phyloP scores from a whole-genome alignment of 2,888 invertebrate genomes.

The Hirtodrosophila confusa region DNA sequence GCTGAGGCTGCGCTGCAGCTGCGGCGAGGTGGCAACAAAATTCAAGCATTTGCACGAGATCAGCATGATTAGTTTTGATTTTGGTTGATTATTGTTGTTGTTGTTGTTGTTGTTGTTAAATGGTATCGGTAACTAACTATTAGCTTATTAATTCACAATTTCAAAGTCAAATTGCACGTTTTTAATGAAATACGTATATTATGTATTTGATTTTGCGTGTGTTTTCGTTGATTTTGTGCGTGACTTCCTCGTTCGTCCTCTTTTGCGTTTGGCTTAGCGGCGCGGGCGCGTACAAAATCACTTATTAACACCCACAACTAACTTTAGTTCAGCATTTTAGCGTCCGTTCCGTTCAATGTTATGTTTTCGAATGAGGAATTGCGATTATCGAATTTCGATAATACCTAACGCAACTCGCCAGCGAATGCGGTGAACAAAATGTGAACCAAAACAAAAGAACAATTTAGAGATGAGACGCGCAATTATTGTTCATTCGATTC shows the following conservation, averaged over 20 bases:
- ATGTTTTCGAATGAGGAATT: slow-evolving; percentile 44
- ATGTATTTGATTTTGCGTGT: slow-evolving; percentile 5
- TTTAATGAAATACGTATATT: not conserved
- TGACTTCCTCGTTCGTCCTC: slow-evolving; percentile 57
- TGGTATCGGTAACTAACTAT: slow-evolving; percentile 16
- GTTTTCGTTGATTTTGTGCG: slow-evolving; percentile 37
- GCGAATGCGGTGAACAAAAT: no score
- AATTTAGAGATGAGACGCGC: no score
- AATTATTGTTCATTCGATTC: no score
- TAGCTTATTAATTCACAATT: slow-evolving; percentile 34
- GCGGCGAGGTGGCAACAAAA: slow-evolving; percentile 76
- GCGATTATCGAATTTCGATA: slow-evolving; percentile 31
- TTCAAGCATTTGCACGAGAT: slow-evolving; percentile 91
- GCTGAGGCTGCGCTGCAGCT: slow-evolving; percentile 44
- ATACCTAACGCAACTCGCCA: no score
- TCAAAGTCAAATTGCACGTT: slow-evolving; percentile 37
- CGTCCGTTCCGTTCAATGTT: slow-evolving; percentile 50
- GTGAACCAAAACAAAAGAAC: no score
- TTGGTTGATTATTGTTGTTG: slow-evolving; percentile 20
- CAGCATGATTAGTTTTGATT: slow-evolving; percentile 71
- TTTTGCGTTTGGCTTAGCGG: slow-evolving; percentile 51
- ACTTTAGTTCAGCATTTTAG: slow-evolving; percentile 34
- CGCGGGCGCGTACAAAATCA: slow-evolving; percentile 64
- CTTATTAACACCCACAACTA: slow-evolving; percentile 45
- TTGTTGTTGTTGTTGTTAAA: slow-evolving; percentile 28